phyloP scores from a whole-genome alignment of 2,888 invertebrate species.

The Ochropleura plecta region DNA sequence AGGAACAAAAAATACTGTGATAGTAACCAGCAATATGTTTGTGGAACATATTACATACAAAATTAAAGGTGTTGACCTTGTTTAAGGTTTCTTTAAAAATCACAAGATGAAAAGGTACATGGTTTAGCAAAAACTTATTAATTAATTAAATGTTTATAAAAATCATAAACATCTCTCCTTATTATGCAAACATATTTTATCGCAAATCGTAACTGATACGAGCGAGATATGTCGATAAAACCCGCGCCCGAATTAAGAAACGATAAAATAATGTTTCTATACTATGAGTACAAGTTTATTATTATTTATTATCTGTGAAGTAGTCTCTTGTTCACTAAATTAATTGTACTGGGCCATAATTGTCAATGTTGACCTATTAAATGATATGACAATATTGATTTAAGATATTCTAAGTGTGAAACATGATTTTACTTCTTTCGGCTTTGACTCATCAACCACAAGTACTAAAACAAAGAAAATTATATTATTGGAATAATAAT shows the following conservation, averaged over 20 bases:
- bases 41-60: not conserved
- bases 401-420: not conserved
- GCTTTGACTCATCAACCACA: constrained; percentile 11
- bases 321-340: constrained; percentile 23
- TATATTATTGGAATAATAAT: constrained; percentile 1
- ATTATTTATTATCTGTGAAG: constrained; percentile 46
- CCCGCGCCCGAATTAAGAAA: constrained; percentile 59
- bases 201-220: constrained; percentile 67
- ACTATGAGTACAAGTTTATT: constrained; percentile 36
- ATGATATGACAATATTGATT: constrained; percentile 24
- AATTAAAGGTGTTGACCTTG: not conserved
- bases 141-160: constrained; percentile 56
- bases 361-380: constrained; percentile 35
- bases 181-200: constrained; percentile 70
- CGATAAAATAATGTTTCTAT: constrained; percentile 53
- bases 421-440: not conserved
- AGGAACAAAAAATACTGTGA: not conserved
- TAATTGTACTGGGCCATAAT: constrained; percentile 32
- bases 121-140: constrained; percentile 19
- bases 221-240: constrained; percentile 62
- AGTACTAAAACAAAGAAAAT: not conserved
- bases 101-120: not conserved
- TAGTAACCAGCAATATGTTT: not conserved
- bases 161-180: constrained; percentile 53
- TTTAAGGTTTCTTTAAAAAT: not conserved